These are phyloP conservation scores for Anolis carolinensis DNA, from an alignment of 2,113 vertebrate genomes.

Conservation along the genomic window DNA sequence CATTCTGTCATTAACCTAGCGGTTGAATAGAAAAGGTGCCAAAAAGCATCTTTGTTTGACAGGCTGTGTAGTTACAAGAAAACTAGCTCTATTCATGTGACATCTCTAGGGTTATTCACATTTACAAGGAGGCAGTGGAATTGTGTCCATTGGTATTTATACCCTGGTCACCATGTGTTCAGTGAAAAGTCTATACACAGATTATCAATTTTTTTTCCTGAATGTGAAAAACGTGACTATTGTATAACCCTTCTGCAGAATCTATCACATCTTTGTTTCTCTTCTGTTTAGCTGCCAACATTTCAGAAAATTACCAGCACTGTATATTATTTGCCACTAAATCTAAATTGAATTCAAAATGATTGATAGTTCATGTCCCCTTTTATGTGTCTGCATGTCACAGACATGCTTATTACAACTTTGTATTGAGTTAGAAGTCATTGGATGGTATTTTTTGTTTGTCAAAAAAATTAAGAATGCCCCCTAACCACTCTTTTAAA, in stretches of 20 bases:
- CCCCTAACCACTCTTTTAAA: not conserved
- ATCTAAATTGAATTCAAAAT: not conserved
- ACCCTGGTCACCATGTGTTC: not conserved
- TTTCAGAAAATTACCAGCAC: not conserved
- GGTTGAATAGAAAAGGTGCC: not conserved
- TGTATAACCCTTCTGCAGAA: not conserved
- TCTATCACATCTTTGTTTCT: not conserved
- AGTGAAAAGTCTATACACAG: not conserved
- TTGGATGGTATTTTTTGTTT: not conserved
- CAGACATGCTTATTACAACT: not conserved
- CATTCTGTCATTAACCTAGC: not conserved
- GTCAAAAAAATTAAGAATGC: not conserved
- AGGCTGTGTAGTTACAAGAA: not conserved
- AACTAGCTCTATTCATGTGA: not conserved
- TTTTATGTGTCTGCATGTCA: not conserved
- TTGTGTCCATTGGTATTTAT: not conserved
- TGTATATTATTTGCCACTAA: not conserved
- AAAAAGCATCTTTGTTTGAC: not conserved
- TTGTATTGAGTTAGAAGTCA: not conserved
- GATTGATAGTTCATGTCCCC: not conserved
- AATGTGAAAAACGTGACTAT: not conserved
- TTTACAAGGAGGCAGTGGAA: not conserved
- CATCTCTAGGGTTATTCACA: not conserved
- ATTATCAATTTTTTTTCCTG: not conserved
- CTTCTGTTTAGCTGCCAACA: not conserved